Evolutionary conservation across 2,797 vertebrate species (phyloP).

Genomic region (Pampus argenteus): DNA sequence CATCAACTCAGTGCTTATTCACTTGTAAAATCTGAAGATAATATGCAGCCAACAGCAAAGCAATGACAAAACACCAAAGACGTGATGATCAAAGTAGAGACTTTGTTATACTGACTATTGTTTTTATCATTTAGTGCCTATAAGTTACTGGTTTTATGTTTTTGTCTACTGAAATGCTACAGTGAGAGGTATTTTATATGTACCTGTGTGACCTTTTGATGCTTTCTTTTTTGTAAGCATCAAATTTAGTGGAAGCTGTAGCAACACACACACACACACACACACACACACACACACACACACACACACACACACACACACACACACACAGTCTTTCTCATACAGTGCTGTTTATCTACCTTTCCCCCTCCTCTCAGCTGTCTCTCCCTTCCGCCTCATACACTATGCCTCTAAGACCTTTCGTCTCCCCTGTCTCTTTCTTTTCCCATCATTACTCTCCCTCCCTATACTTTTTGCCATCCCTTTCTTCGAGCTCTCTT

Average conservation of each 20-base stretch:
- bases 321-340: background rate
- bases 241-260: background rate
- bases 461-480: constrained; percentile 51
- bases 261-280: background rate
- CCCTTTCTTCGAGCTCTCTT: constrained; percentile 41
- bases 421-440: constrained; percentile 63
- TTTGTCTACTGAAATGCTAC: background rate
- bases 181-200: background rate
- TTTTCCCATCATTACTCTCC: constrained; percentile 63
- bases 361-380: constrained; percentile 33
- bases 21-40: constrained; percentile 40
- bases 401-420: constrained; percentile 60
- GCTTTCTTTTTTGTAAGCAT: background rate
- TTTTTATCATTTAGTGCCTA: background rate
- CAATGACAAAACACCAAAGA: constrained; percentile 9
- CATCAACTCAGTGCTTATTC: constrained; percentile 18
- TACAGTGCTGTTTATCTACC: constrained; percentile 46
- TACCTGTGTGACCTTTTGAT: background rate
- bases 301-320: constrained; percentile 1
- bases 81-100: constrained; percentile 4
- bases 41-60: constrained; percentile 9
- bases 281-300: background rate
- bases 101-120: background rate
- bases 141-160: background rate
- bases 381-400: constrained; percentile 39